Evolutionary conservation across 2,797 vertebrate genomes (phyloP), one percentile per base, ranked within the genome.

Genomic region (Bradypodion pumilum): DNA sequence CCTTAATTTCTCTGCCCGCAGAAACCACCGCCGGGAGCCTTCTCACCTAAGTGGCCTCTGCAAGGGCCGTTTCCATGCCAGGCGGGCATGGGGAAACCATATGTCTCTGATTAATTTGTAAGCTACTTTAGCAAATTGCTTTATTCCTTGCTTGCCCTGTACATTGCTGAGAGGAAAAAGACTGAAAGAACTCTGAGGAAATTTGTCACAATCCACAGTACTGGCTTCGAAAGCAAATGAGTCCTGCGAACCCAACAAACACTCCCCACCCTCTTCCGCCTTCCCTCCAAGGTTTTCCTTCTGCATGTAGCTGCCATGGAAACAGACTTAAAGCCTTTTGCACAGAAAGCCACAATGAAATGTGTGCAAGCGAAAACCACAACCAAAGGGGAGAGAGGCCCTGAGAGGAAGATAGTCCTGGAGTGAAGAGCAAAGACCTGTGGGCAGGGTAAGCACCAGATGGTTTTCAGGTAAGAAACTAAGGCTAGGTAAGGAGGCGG

Each of bases 281-380:
- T 15, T 8, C 25, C 16, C 60, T 70, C 56, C 56, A 77, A 23
- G 40, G 46, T 69, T 77, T 85, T 74, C 5, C 60, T 49, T 32
- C 35, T 13, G 52, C 23, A 56, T 66, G 60, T 13, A 81, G 82
- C 74, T 84, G 74, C 82, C 66, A 84, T 87, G 82, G 86, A 74
- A 78, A 84, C 69, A 6, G 74, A 49, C 81, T n/a, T 63, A 84
- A 80, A 74, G 78, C 49, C 12, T 72, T 35, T 69, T 37, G 84
- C 37, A 32, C 44, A 40, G 25, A 42, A 16, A 37, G 63, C 49
- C 35, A 7, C 3, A 27, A 10, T 15, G 27, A 10, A 59, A 73
- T 62, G 66, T 25, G 42, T 46, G 59, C 73, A 81, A 23, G 21
- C 74, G 40, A 16, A 62, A 76, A n/a, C 6, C 66, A 76, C 7